A percentile compares a stretch with the other conserved stretches of the same genome.
phyloP scores from a whole-genome alignment of 1,140 invertebrate genomes.

The Campoletis sonorensis region DNA sequence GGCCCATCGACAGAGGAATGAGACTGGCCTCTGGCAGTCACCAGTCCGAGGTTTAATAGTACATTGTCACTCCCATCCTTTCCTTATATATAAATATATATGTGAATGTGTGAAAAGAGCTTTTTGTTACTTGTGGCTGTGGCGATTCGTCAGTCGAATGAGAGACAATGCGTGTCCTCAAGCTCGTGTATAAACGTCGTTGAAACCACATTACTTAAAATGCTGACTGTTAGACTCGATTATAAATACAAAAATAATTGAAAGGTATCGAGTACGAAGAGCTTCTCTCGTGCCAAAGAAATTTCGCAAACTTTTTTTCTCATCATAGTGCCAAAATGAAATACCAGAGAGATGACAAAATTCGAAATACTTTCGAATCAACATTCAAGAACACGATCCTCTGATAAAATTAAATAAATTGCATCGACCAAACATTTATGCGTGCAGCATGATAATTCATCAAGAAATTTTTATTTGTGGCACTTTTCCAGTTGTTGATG shows the following conservation, averaged over 20 bases:
- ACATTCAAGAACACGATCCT: too few species aligned
- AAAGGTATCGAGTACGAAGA: not conserved
- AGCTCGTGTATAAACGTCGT: not conserved
- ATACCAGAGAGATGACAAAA: not conserved
- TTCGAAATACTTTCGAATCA: too few species aligned
- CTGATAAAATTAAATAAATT: too few species aligned
- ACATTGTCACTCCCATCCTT: slow-evolving; percentile 15
- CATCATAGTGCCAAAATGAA: slow-evolving; percentile 27
- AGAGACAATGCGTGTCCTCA: not conserved
- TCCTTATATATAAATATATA: not conserved
- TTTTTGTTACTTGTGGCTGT: not conserved
- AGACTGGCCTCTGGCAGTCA: slow-evolving; percentile 29
- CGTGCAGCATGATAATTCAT: too few species aligned
- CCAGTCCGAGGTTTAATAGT: slow-evolving; percentile 8
- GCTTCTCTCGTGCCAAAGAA: slow-evolving; percentile 30
- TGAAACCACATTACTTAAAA: not conserved
- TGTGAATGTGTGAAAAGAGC: not conserved
- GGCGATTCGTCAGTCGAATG: slow-evolving; percentile 5
- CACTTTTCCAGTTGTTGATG: too few species aligned
- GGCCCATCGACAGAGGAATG: not conserved
- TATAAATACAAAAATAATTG: not conserved
- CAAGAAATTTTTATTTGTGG: too few species aligned
- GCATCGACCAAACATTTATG: too few species aligned
- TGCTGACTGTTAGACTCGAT: not conserved
- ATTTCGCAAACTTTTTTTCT: slow-evolving; percentile 15